Conservation (phyloP, 92 coral and sea anemone genomes). For the Ricordea florida region DNA sequence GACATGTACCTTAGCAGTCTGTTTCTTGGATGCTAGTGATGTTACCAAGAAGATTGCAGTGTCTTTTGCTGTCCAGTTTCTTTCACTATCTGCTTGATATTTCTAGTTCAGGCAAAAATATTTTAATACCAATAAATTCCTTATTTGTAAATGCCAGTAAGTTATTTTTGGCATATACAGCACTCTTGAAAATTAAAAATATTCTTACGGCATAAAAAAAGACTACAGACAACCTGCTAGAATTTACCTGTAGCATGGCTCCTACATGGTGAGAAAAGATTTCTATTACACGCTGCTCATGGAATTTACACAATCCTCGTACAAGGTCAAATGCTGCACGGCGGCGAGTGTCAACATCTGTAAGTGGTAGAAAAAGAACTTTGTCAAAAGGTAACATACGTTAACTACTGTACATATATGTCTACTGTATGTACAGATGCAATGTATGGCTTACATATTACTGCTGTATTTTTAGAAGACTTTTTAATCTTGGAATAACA, state of each 20-base stretch:
- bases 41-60: constrained; percentile 95
- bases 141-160: too few relatives aligned
- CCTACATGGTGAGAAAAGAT: constrained; percentile 91
- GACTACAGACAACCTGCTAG: not conserved
- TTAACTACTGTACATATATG: not conserved
- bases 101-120: constrained; percentile 38
- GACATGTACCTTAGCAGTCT: constrained; percentile 89
- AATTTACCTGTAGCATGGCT: constrained; percentile 80
- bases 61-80: constrained; percentile 95
- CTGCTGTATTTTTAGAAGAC: too few relatives aligned
- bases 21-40: constrained; percentile 93
- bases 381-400: too few relatives aligned
- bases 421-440: not conserved
- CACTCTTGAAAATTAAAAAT: too few relatives aligned
- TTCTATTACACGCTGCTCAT: constrained; percentile 91
- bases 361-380: not conserved
- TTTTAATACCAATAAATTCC: too few relatives aligned
- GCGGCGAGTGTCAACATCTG: constrained; percentile 97
- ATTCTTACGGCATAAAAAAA: not conserved
- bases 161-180: too few relatives aligned
- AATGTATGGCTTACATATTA: not conserved
- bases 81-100: constrained; percentile 68
- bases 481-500: too few relatives aligned
- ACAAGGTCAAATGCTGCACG: constrained; percentile 98
- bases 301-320: constrained; percentile 92